These are phyloP conservation scores for Hofmannophila pseudospretella DNA, from an alignment of 2,888 invertebrate species.

Conservation along the genomic window DNA sequence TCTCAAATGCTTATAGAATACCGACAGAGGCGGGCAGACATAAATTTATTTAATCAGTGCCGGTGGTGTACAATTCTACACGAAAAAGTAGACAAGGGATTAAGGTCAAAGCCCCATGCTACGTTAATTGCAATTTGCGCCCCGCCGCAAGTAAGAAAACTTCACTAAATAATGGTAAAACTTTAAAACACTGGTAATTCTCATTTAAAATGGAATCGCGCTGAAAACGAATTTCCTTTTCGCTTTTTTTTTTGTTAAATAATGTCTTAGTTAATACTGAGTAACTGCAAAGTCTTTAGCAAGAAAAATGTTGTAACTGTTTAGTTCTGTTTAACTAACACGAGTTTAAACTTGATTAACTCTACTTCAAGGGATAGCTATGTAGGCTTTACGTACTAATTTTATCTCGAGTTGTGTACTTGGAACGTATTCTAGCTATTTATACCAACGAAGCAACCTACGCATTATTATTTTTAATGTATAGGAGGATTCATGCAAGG, in stretches of 20 bases:
- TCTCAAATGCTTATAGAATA: no score
- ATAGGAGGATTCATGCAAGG: no score
- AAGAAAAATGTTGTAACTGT: neutral
- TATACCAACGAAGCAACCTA: no score
- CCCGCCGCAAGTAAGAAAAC: conserved; percentile 24
- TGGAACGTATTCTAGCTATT: no score
- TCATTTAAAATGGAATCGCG: neutral
- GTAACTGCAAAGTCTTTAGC: neutral
- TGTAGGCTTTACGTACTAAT: no score
- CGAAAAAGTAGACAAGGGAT: conserved; percentile 10
- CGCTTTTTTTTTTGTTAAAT: neutral
- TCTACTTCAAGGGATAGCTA: no score
- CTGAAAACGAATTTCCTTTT: neutral
- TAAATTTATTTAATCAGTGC: no score
- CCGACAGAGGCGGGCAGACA: conserved; percentile 3
- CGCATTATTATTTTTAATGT: no score
- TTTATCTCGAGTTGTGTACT: no score
- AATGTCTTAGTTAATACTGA: neutral
- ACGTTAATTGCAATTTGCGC: conserved; percentile 30
- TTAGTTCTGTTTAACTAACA: neutral
- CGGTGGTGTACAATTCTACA: neutral
- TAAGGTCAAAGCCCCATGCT: conserved; percentile 16
- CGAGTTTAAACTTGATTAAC: neutral
- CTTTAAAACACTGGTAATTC: conserved; percentile 11
- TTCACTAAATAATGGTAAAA: conserved; percentile 25